These are phyloP conservation scores for Formicarius rufipectus DNA, from an alignment of 2,113 vertebrate species.

Conservation along the genomic window DNA sequence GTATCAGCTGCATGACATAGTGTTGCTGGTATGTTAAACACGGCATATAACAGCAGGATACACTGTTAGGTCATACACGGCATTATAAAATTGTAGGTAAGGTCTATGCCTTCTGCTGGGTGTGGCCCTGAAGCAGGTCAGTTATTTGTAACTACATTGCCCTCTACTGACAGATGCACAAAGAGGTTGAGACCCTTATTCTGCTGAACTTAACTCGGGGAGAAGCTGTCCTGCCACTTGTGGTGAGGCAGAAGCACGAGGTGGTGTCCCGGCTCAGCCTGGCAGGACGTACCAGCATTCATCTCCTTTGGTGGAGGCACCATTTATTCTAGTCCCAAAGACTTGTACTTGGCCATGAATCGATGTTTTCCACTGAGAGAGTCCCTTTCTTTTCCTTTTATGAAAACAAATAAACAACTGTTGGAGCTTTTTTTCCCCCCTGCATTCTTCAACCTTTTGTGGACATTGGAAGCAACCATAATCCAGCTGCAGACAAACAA, in stretches of 20 bases:
- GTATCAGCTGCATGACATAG: slow-evolving; percentile 34
- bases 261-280: neutral
- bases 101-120: slow-evolving; percentile 21
- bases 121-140: slow-evolving; percentile 1
- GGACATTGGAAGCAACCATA: neutral
- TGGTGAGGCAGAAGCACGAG: neutral
- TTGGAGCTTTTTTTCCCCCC: slow-evolving; percentile 28
- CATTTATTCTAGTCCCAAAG: neutral
- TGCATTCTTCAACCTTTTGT: slow-evolving; percentile 38
- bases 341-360: neutral
- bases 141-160: slow-evolving; percentile 58
- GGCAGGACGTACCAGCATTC: neutral
- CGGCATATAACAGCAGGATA: slow-evolving; percentile 32
- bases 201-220: neutral
- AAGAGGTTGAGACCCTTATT: neutral
- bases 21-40: slow-evolving; percentile 44
- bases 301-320: neutral
- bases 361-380: neutral
- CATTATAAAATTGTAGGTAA: neutral
- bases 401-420: neutral
- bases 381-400: neutral
- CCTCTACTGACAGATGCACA: slow-evolving; percentile 56
- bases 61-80: slow-evolving; percentile 34
- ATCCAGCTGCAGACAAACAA: neutral
- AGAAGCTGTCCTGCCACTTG: neutral